Evolutionary conservation across 2,797 vertebrate species (phyloP), one percentile per base, ranked within the genome.

Genomic region (Neosilurus mollespiculum): DNA sequence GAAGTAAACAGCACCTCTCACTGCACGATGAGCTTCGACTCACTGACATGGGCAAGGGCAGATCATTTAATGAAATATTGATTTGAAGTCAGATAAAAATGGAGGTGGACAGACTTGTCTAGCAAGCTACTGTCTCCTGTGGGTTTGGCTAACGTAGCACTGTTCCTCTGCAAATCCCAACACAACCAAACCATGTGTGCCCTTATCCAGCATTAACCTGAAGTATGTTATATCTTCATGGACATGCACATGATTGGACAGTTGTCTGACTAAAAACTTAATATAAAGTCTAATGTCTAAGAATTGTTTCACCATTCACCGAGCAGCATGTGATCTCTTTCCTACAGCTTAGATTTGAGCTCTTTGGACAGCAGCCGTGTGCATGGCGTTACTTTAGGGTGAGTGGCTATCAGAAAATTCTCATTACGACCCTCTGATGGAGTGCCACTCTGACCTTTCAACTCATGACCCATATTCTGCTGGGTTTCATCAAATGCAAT

Each of bases 1-100:
- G 62, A 79, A 72, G 54, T 75, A 78, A 78, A 84, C 56, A 78
- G 59, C 59, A 64, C 61, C 58, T 66, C 54, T 24, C 66, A 9
- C 58, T 62, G 76, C 53, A 67, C 80, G 86, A 88, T 83, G 70
- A 56, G 64, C 3, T 73, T 64, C 86, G 77, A 81, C 88, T 86
- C 86, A 78, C 89, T 83, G 89, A 87, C 88, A 86, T 80, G 76
- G 76, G 78, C 89, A 85, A 86, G 85, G 86, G 85, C 86, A 89
- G 91, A 89, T 80, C 80, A 83, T 87, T 85, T 85, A 87, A 91
- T 93, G 83, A 93, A 94, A 91, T 92, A 93, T 94, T 91, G 89
- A 93, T 92, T 83, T 73, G 78, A 88, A 85, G 85, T 83, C 87
- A n/a, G 78, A 90, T 24, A 73, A 85, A 86, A 89, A 86, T 82